Evolutionary conservation across 2,113 vertebrate species (phyloP).

Genomic region (Brachyhypopomus gauderio): DNA sequence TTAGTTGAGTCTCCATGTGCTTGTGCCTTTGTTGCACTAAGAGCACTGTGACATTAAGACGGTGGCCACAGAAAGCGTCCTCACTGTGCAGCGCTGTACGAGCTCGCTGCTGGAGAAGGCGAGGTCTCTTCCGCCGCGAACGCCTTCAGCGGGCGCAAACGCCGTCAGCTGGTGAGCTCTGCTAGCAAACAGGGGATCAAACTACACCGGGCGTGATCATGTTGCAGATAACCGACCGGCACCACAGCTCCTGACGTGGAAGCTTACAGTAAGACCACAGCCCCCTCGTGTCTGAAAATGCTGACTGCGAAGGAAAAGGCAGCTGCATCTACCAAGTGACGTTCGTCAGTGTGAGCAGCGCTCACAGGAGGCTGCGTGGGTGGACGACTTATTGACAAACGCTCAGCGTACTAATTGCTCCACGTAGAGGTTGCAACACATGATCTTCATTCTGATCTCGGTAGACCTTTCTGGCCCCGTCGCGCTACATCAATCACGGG

Average conservation of each 20-base stretch:
- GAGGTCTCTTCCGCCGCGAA: not conserved
- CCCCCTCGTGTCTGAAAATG: not conserved
- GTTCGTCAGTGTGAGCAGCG: not conserved
- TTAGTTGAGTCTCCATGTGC: not conserved
- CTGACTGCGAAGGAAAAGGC: not conserved
- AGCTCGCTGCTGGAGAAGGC: not conserved
- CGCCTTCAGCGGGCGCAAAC: not conserved
- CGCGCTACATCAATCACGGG: too few relatives aligned
- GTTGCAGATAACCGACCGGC: not conserved
- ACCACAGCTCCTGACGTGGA: not conserved
- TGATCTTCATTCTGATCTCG: too few relatives aligned
- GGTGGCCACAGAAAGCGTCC: not conserved
- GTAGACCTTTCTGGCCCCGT: too few relatives aligned
- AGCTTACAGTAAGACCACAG: not conserved
- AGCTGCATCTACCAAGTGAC: not conserved
- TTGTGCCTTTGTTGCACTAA: too few relatives aligned
- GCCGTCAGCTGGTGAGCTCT: not conserved
- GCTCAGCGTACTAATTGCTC: not conserved
- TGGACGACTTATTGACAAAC: not conserved
- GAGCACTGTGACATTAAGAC: conserved; percentile 45
- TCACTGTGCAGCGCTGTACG: not conserved
- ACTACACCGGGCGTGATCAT: not conserved
- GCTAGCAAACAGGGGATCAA: not conserved
- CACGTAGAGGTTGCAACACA: too few relatives aligned
- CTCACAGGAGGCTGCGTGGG: not conserved